A percentile compares a stretch with the other conserved stretches of the same genome.
Evolutionary conservation across 2,797 vertebrate genomes (phyloP).

Genomic region (Tauraco hartlaubi): DNA sequence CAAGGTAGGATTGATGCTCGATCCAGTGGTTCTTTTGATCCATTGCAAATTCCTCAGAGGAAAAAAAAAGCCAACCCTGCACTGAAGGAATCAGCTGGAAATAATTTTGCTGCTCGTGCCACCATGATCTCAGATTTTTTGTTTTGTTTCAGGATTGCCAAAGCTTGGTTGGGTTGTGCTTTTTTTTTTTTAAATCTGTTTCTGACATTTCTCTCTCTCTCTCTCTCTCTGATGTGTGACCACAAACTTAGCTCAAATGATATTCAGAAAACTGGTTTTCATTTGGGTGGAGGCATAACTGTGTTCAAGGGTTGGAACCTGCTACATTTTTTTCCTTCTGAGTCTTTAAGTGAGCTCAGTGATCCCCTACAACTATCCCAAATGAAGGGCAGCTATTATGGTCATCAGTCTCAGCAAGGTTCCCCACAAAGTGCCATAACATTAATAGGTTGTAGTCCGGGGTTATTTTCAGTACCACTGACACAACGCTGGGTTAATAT

Average conservation of each 20-base stretch:
- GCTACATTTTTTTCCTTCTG: neutral
- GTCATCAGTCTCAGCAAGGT: neutral
- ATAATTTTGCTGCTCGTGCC: neutral
- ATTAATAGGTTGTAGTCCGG: neutral
- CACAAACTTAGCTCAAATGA: neutral
- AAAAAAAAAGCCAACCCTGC: neutral
- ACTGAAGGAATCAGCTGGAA: neutral
- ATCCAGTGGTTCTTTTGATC: neutral
- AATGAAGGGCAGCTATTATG: neutral
- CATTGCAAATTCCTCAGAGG: neutral
- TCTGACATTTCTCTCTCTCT: neutral
- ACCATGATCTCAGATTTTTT: neutral
- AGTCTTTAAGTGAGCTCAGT: neutral
- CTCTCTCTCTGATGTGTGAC: neutral
- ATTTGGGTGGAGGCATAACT: neutral
- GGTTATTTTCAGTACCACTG: constrained; percentile 15
- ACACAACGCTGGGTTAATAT: neutral
- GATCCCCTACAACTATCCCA: neutral
- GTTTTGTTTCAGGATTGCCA: neutral
- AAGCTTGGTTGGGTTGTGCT: neutral
- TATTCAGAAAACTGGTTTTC: neutral
- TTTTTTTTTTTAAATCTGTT: neutral
- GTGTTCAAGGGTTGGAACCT: neutral
- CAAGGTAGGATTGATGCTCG: neutral
- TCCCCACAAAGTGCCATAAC: neutral